A percentile compares a stretch with the other conserved stretches of the same genome.
These are phyloP conservation scores for Hirundichthys speculiger DNA, from an alignment of 2,113 vertebrate species.

Conservation along the genomic window DNA sequence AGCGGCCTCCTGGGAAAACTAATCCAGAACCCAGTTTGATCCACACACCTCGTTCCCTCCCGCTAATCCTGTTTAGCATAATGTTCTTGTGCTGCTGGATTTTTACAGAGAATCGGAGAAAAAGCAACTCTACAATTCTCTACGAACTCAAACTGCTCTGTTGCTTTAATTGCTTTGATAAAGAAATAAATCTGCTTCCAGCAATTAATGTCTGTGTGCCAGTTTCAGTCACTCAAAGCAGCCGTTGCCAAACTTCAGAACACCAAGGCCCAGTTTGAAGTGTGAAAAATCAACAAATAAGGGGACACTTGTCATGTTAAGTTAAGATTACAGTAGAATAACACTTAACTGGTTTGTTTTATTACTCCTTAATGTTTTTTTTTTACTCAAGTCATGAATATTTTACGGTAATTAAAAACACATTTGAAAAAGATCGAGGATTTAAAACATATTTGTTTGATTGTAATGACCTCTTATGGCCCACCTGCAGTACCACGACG, in stretches of 20 bases:
- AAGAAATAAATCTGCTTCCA: slow-evolving; percentile 77
- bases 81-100: slow-evolving; percentile 58
- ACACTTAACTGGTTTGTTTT: no score
- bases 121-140: slow-evolving; percentile 62
- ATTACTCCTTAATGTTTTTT: no score
- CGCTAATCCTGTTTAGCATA: slow-evolving; percentile 55
- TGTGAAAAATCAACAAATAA: no score
- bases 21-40: slow-evolving; percentile 28
- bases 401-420: no score
- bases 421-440: no score
- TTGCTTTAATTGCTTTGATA: slow-evolving; percentile 79
- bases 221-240: background rate
- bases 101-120: slow-evolving; percentile 49
- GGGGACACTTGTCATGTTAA: no score
- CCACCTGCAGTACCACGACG: no score
- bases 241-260: background rate
- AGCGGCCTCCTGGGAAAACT: slow-evolving; percentile 36
- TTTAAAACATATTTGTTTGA: no score
- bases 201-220: slow-evolving; percentile 11
- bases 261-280: background rate
- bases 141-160: slow-evolving; percentile 58
- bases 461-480: no score
- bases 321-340: no score
- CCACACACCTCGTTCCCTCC: slow-evolving; percentile 27
- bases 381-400: no score